These are phyloP conservation scores for Sphenodon punctatus DNA, from an alignment of 2,797 vertebrate species.

Conservation along the genomic window DNA sequence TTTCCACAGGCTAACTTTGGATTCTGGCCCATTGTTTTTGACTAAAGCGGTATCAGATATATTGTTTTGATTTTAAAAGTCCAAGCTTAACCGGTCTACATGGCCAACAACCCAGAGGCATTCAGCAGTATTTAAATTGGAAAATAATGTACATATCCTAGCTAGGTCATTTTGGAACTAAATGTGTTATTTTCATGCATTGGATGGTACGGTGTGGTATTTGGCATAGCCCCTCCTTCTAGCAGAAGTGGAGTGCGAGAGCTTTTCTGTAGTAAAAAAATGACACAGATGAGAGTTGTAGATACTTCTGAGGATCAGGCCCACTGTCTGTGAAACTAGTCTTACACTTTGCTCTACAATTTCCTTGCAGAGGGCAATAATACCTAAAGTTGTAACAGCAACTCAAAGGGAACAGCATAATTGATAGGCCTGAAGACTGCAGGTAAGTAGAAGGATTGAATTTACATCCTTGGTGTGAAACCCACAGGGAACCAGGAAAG, in stretches of 20 bases:
- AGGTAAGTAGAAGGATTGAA: conserved; percentile 59
- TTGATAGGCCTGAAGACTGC: conserved; percentile 68
- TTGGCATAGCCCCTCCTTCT: conserved; percentile 29
- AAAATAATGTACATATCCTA: no score
- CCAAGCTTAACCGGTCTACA: fast-evolving
- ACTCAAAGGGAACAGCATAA: conserved; percentile 57
- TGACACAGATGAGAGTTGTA: not conserved
- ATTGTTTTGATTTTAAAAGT: not conserved
- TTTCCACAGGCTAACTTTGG: not conserved
- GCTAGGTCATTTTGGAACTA: not conserved
- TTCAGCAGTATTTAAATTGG: not conserved
- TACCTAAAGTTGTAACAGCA: conserved; percentile 38
- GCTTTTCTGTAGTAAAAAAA: not conserved
- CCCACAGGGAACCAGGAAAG: conserved; percentile 52
- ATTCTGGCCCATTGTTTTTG: fast-evolving
- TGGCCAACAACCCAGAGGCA: not conserved
- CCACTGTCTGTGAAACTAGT: not conserved
- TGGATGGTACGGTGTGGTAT: not conserved
- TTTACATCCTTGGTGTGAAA: conserved; percentile 60
- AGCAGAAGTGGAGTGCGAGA: not conserved
- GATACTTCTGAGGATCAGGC: not conserved
- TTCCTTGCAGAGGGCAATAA: conserved; percentile 45
- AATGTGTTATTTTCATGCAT: not conserved
- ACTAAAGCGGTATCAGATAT: not conserved
- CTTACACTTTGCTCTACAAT: not conserved